A percentile compares a stretch with the other conserved stretches of the same genome.
Conservation (phyloP, 2,888 invertebrate species). For the Panopea generosa region DNA sequence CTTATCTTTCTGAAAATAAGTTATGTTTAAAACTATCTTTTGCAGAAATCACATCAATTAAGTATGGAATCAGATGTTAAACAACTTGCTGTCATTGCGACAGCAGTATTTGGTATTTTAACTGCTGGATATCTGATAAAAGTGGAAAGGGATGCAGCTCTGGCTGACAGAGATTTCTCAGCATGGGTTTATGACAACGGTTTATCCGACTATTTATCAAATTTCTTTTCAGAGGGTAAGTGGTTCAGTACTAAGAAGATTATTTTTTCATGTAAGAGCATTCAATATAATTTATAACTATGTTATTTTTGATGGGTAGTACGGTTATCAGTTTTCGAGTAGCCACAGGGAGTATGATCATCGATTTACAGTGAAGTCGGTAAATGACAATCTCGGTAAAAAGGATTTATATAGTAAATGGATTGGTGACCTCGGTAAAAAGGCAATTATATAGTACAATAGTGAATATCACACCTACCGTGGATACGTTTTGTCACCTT, state of each 20-base stretch:
- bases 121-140: conserved; percentile 45
- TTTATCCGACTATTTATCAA: conserved; percentile 22
- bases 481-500: too few species aligned
- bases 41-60: background rate
- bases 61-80: conserved; percentile 15
- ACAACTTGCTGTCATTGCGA: conserved; percentile 32
- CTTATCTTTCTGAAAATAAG: background rate
- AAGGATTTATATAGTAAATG: too few species aligned
- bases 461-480: too few species aligned
- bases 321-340: background rate
- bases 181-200: conserved; percentile 49
- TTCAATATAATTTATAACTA: too few species aligned
- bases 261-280: too few species aligned
- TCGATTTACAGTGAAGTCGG: background rate
- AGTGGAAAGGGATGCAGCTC: conserved; percentile 44
- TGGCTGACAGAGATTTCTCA: conserved; percentile 50
- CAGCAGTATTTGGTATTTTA: conserved; percentile 35
- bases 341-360: background rate
- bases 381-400: too few species aligned
- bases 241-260: background rate
- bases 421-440: too few species aligned
- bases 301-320: background rate
- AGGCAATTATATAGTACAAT: too few species aligned
- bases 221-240: conserved; percentile 47
- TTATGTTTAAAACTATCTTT: background rate